Conservation (phyloP, 2,888 invertebrate genomes). For the Apamea epomidion region DNA sequence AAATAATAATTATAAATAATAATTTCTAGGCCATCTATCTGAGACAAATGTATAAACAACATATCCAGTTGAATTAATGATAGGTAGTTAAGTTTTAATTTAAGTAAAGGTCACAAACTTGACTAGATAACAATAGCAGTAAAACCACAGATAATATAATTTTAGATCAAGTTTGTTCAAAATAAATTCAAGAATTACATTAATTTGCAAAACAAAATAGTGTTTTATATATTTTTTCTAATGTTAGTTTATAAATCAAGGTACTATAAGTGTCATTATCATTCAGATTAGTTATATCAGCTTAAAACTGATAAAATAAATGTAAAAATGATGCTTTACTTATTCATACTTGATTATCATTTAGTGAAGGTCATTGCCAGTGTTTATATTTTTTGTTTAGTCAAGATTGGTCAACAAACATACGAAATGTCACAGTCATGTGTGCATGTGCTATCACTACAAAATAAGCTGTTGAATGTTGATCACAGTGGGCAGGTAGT, state of each 20-base stretch:
- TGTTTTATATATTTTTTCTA: neutral
- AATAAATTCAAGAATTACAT: neutral
- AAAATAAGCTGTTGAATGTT: conserved; percentile 30
- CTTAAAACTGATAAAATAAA: conserved; percentile 37
- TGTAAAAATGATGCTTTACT: conserved; percentile 36
- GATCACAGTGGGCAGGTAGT: conserved; percentile 1
- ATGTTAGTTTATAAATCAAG: conserved; percentile 14
- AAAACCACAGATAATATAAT: conserved; percentile 1
- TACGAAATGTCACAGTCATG: conserved; percentile 16
- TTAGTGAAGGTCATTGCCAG: conserved; percentile 49
- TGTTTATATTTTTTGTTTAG: conserved; percentile 65
- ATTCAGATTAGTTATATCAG: conserved; percentile 37
- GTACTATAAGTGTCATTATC: conserved; percentile 1
- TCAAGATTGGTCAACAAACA: conserved; percentile 55
- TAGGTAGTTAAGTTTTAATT: conserved; percentile 5
- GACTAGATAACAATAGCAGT: conserved; percentile 30
- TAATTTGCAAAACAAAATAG: conserved; percentile 46
- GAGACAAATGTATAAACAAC: neutral
- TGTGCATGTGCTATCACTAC: conserved; percentile 31
- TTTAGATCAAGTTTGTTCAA: conserved; percentile 46
- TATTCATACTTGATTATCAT: conserved; percentile 40
- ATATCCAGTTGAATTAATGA: conserved; percentile 6
- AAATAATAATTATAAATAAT: neutral
- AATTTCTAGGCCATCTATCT: conserved; percentile 1
- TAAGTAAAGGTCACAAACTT: conserved; percentile 43